These are phyloP conservation scores for Stomatorhinus walkeri DNA, from an alignment of 2,797 vertebrate species.

Conservation along the genomic window DNA sequence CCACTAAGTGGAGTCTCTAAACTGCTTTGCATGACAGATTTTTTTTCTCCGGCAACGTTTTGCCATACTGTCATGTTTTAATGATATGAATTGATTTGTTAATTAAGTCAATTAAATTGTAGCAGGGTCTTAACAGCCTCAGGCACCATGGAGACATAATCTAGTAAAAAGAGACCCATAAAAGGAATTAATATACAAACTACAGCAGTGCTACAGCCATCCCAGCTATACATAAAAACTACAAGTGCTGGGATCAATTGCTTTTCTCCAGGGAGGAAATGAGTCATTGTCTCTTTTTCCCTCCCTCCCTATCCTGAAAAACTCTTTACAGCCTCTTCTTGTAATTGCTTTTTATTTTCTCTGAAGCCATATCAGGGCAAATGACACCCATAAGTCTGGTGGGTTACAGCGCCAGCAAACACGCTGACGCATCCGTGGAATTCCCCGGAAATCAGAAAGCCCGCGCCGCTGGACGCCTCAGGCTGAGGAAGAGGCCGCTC, in stretches of 20 bases:
- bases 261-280: background rate
- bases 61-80: background rate
- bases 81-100: background rate
- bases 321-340: background rate
- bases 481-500: slow-evolving; percentile 18
- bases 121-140: background rate
- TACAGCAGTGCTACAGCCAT: background rate
- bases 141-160: background rate
- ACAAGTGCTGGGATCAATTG: background rate
- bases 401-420: background rate
- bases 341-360: background rate
- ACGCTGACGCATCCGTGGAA: background rate
- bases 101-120: background rate
- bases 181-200: background rate
- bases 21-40: background rate
- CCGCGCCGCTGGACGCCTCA: background rate
- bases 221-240: background rate
- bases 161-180: background rate
- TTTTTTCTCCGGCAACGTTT: background rate
- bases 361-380: background rate
- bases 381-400: background rate
- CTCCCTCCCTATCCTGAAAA: background rate
- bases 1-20: background rate
- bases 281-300: background rate
- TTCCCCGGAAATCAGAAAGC: background rate